A percentile compares a stretch with the other conserved stretches of the same genome.
Evolutionary conservation across 1,140 invertebrate species (phyloP).

Genomic region (Heliconius melpomene): DNA sequence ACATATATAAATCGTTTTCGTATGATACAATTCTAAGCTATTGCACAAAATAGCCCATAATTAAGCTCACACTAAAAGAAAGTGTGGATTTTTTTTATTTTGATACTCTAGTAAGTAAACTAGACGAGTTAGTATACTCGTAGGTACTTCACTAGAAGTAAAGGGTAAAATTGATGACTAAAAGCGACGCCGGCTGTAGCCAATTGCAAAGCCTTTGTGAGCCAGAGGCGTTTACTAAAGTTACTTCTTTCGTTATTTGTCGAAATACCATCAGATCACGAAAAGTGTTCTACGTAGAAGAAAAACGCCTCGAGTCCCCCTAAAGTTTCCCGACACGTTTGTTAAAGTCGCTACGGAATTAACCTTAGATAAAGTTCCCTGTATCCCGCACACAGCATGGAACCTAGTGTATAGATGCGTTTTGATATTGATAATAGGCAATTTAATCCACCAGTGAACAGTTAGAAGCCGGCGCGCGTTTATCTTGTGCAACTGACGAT

Average conservation of each 20-base stretch:
- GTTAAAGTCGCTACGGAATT: neutral
- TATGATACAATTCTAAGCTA: too few relatives aligned
- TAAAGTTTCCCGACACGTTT: neutral
- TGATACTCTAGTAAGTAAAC: too few relatives aligned
- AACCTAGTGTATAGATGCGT: too few relatives aligned
- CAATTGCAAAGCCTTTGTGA: conserved; percentile 64
- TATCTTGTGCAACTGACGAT: too few relatives aligned
- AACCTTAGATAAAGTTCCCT: neutral
- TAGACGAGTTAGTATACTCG: conserved; percentile 48
- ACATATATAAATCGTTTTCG: too few relatives aligned
- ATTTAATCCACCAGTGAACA: too few relatives aligned
- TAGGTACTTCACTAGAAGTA: conserved; percentile 42
- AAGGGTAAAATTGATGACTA: conserved; percentile 56
- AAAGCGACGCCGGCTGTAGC: conserved; percentile 65
- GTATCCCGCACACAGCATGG: too few relatives aligned
- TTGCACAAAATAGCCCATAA: too few relatives aligned
- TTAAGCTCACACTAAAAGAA: too few relatives aligned
- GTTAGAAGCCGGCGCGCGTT: too few relatives aligned
- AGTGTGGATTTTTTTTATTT: neutral
- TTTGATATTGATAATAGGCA: too few relatives aligned
- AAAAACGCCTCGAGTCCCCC: neutral
- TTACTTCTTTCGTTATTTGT: conserved; percentile 72
- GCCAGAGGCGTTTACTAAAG: conserved; percentile 57
- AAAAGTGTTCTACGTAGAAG: neutral
- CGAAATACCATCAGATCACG: conserved; percentile 23